Evolutionary conservation across 1,140 invertebrate genomes (phyloP).

Genomic region (Nasonia giraulti): DNA sequence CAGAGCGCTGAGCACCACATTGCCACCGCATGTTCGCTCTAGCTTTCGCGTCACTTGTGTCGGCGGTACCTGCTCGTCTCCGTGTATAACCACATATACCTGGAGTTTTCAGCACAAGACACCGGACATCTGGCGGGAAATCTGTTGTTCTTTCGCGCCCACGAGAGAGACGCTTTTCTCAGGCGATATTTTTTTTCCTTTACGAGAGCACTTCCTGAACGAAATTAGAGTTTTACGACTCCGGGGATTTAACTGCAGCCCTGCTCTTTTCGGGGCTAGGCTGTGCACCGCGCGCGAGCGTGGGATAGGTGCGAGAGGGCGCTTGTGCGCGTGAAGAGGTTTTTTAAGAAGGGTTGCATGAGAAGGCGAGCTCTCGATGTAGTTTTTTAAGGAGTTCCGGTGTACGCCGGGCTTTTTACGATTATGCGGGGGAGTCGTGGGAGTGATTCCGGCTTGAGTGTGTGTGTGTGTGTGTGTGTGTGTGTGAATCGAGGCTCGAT

Average conservation of each 20-base stretch:
- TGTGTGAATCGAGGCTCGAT: not conserved
- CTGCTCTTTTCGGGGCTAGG: not conserved
- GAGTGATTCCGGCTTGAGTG: not conserved
- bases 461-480: too few species aligned
- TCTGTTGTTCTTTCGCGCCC: slow-evolving; percentile 18
- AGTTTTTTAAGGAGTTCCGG: not conserved
- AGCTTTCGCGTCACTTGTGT: not conserved
- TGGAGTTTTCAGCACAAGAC: not conserved
- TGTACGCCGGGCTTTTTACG: not conserved
- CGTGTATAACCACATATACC: not conserved
- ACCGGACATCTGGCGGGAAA: not conserved
- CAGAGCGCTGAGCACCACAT: slow-evolving; percentile 7
- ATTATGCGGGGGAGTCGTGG: not conserved
- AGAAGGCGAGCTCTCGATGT: not conserved
- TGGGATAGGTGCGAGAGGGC: not conserved
- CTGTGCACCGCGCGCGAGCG: not conserved
- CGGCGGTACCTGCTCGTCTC: not conserved
- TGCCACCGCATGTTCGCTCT: slow-evolving; percentile 5
- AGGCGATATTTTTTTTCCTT: not conserved
- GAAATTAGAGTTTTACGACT: slow-evolving; percentile 8
- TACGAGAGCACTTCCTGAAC: not conserved
- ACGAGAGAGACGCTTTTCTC: not conserved
- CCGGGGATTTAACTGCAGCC: not conserved
- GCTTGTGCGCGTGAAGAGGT: not conserved
- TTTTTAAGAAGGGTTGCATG: not conserved